Base-by-base conservation (phyloP, 2,888 invertebrate species). In the Byasa hedistus region DNA sequence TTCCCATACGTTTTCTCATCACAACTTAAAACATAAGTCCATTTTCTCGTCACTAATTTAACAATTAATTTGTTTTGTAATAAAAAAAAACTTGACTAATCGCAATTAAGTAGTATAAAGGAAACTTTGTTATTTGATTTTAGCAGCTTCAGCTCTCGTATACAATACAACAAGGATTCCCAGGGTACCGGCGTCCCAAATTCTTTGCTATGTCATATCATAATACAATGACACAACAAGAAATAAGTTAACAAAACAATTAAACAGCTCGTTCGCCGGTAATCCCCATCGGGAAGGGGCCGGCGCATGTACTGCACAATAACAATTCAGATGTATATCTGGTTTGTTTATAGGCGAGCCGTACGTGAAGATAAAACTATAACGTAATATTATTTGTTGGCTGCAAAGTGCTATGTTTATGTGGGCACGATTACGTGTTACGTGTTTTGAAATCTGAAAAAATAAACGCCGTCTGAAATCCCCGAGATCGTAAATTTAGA, bases 291-390 rank as follows among this genome's bases (percentile, higher is more conserved):
- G 62, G 5, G 21, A 22, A 36, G 36, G 63, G 59, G 23, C 23
- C 44, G 55, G 62, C 62, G 54, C 24, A 59, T 63, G 66, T 58
- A 56, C 55, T 59, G 56, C 55, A 56, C 55, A 48, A 52, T 57
- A 57, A 59, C 66, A 63, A 66, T 56, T 66, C 63, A 63, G 63
- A 66, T 66, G 36, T 23, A 15, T 66, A 66, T 66, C 66, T 63
- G 22, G 48, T 56, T 63, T 56, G 63, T 66, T 66, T 66, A 66
- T 66, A 61, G 63, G 48, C 58, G n/a, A 32, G 60, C 36, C 36
- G 59, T 61, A 59, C 58, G 66, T 59, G 63, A 66, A 66, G 66
- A 66, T 66, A 66, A 66, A 66, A 66, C 66, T 66, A 66, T 63
- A 56, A 48, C 59, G 59, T 56, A 56, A 66, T 66, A 66, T 66